Evolutionary conservation across 2,113 vertebrate genomes (phyloP), one percentile per base, ranked within the genome.

Genomic region (Grammomys dolichurus): DNA sequence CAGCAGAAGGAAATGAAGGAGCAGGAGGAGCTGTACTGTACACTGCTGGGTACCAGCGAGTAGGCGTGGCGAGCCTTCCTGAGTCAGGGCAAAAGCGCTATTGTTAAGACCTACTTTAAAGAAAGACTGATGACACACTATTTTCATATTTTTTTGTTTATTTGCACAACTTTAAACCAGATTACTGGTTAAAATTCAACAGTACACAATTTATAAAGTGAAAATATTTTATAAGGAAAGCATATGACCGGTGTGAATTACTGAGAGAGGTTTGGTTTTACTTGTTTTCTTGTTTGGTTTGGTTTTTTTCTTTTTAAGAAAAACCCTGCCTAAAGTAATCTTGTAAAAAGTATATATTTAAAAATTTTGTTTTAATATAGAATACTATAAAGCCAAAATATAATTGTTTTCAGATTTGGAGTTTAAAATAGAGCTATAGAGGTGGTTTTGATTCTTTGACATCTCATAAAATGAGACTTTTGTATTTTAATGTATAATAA

Each of bases 401-500:
- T 98, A 98, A 98, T 98, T 98, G 97, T 98, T 99, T 98, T 98
- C 98, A 98, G 93, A 98, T 98, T 98, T 20, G 89, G 93, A 98
- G 96, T 98, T 98, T 98, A 98, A 98, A 94, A 97, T 96, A 98
- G 97, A 98, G 98, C 80, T 98, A 97, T 98, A 98, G 98, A 98
- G 95, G 94, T 98, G 98, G 86, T 92, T 98, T 98, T 98, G 97
- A 98, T 98, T 98, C 97, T 98, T 99, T 98, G 97, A 98, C 96
- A 93, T 98, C 98, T 98, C 98, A 98, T 98, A 97, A 98, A 98
- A 98, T 98, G 98, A 98, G 98, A 97, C 94, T 97, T 99, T 99
- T 99, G 97, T 99, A 99, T 98, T 98, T 98, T 99, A 98, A 98
- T 99, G 98, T 99, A 98, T 97, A 98, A 98, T 98, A 98, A 98